Evolutionary conservation across 37 sponge, comb jelly and placozoan species (phyloP).

Genomic region (Halichondria panicea): DNA sequence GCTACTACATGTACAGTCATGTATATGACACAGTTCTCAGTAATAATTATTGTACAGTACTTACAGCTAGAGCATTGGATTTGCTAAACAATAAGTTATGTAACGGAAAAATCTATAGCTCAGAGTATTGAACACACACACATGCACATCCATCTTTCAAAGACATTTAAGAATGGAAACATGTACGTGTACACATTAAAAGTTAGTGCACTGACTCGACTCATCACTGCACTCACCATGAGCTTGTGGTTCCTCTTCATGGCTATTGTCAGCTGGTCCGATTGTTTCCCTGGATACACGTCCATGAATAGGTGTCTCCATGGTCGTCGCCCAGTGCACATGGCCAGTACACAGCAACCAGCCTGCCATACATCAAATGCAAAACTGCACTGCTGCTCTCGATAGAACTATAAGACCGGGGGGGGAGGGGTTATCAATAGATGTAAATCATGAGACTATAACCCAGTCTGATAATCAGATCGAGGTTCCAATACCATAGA

Average conservation of each 20-base stretch:
- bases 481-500: too few relatives aligned
- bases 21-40: too few relatives aligned
- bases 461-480: conserved; percentile 1
- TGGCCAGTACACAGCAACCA: conserved; percentile 58
- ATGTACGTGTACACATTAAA: not conserved
- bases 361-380: conserved; percentile 67
- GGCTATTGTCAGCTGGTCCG: not conserved
- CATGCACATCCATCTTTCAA: too few relatives aligned
- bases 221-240: not conserved
- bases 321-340: conserved; percentile 60
- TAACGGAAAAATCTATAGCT: too few relatives aligned
- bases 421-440: not conserved
- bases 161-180: too few relatives aligned
- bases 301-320: conserved; percentile 66
- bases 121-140: too few relatives aligned
- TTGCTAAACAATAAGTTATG: too few relatives aligned
- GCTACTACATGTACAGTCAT: too few relatives aligned
- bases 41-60: too few relatives aligned
- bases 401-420: conserved; percentile 35
- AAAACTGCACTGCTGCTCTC: conserved; percentile 27
- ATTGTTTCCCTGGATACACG: not conserved
- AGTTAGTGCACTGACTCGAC: too few relatives aligned
- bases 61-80: too few relatives aligned
- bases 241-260: not conserved
- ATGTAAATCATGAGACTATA: not conserved